These are phyloP conservation scores for Heteropelma amictum DNA, from an alignment of 2,888 invertebrate species.

Conservation along the genomic window DNA sequence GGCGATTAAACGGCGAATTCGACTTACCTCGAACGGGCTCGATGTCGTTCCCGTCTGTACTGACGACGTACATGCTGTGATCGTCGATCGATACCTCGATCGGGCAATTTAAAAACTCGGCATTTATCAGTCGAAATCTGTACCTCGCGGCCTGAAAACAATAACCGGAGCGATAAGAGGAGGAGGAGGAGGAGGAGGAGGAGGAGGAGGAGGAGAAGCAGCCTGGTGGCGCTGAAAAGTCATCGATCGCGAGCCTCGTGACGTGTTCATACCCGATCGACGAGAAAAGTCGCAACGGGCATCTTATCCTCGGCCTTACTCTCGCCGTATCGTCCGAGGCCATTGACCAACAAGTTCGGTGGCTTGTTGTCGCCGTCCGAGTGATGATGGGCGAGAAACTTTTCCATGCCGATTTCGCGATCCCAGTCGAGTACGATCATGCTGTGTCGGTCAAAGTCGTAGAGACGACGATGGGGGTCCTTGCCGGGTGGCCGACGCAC, in stretches of 20 bases:
- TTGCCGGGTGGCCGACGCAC: slow-evolving; percentile 83
- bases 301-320: slow-evolving; percentile 77
- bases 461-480: slow-evolving; percentile 84
- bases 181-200: no score
- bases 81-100: slow-evolving; percentile 90
- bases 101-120: slow-evolving; percentile 93
- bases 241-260: no score
- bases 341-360: slow-evolving; percentile 89
- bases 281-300: slow-evolving; percentile 83
- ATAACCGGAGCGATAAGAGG: no score
- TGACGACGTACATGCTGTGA: slow-evolving; percentile 88
- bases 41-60: slow-evolving; percentile 89
- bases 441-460: slow-evolving; percentile 90
- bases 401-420: slow-evolving; percentile 84
- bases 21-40: slow-evolving; percentile 85
- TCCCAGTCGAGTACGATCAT: slow-evolving; percentile 92
- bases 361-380: slow-evolving; percentile 91
- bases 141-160: slow-evolving; percentile 85
- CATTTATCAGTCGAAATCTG: slow-evolving; percentile 90
- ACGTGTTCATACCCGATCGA: slow-evolving; percentile 83
- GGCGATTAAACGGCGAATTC: no score
- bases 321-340: slow-evolving; percentile 83
- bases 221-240: no score
- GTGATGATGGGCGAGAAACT: slow-evolving; percentile 92
- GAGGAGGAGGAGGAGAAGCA: no score